Conservation (phyloP, 53 echinoderm and acorn worm species). For the Apostichopus leukothele region DNA sequence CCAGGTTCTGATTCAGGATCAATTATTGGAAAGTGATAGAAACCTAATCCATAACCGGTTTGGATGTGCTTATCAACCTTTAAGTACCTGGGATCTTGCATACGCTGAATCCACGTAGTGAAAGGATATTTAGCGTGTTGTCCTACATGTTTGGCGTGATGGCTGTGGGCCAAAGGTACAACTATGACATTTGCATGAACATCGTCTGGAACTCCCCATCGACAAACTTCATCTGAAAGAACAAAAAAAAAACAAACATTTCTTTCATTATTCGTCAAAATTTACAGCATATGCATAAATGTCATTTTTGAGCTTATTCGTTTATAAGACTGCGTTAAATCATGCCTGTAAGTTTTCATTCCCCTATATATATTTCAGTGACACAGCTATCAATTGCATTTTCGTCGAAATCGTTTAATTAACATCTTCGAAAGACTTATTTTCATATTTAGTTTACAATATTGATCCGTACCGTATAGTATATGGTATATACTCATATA, state of each 20-base stretch:
- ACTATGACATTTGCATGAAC: background rate
- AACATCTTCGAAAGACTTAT: slow-evolving; percentile 13
- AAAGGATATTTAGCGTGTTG: slow-evolving; percentile 19
- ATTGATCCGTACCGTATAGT: slow-evolving; percentile 13
- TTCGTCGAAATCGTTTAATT: slow-evolving; percentile 7
- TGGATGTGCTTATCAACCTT: slow-evolving; percentile 44
- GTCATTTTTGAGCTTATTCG: too few species aligned
- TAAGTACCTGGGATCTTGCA: slow-evolving; percentile 1
- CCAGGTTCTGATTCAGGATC: slow-evolving; percentile 44
- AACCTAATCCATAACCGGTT: slow-evolving; percentile 38
- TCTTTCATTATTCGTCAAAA: too few species aligned
- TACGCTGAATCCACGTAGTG: slow-evolving; percentile 36
- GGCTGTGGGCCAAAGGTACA: slow-evolving; percentile 23
- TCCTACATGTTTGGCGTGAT: background rate
- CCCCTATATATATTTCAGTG: too few species aligned
- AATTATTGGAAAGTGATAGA: slow-evolving; percentile 39
- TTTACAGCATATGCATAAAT: too few species aligned
- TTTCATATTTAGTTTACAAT: slow-evolving; percentile 6
- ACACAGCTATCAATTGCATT: background rate
- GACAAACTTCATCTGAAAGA: slow-evolving; percentile 1
- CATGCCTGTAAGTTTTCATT: too few species aligned
- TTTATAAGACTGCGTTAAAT: too few species aligned
- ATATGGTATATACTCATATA: slow-evolving; percentile 13
- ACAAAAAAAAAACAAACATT: background rate
- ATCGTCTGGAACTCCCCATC: slow-evolving; percentile 1